A percentile compares a stretch with the other conserved stretches of the same genome.
Evolutionary conservation across 2,888 invertebrate species (phyloP).

Genomic region (Pinctada fucata): DNA sequence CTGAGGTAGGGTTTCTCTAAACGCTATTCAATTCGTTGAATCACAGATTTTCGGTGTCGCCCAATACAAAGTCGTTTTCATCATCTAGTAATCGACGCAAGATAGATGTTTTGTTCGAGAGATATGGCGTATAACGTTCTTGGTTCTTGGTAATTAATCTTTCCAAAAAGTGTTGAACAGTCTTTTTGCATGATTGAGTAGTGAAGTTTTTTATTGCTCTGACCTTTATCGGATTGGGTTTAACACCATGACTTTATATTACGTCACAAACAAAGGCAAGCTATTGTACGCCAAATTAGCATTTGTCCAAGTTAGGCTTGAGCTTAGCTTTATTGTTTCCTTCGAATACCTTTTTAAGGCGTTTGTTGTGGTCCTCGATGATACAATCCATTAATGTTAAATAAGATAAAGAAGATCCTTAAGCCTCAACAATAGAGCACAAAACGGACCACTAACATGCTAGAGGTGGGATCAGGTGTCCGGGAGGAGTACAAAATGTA

Average conservation of each 20-base stretch:
- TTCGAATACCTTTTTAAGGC: conserved; percentile 29
- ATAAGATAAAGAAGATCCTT: too few species aligned
- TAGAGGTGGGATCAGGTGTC: too few species aligned
- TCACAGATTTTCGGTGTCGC: conserved; percentile 9
- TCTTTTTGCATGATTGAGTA: background rate
- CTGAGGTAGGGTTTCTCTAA: background rate
- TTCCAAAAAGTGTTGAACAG: background rate
- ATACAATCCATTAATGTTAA: too few species aligned
- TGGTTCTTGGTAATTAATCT: background rate
- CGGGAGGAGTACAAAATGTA: too few species aligned
- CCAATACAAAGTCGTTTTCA: background rate
- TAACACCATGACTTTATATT: conserved; percentile 27
- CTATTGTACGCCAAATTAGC: conserved; percentile 16
- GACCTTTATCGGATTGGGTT: conserved; percentile 23
- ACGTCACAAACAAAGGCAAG: conserved; percentile 29
- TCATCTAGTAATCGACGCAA: conserved; percentile 5
- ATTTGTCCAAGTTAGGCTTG: conserved; percentile 38
- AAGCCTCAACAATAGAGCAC: too few species aligned
- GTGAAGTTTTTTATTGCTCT: conserved; percentile 1
- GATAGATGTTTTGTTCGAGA: background rate
- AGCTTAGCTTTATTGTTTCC: conserved; percentile 23
- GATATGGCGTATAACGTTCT: background rate
- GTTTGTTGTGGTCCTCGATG: conserved; percentile 29
- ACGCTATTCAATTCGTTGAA: conserved; percentile 19
- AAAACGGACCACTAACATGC: too few species aligned